Evolutionary conservation across 2,113 vertebrate species (phyloP), one percentile per base, ranked within the genome.

Genomic region (Dromas ardeola): DNA sequence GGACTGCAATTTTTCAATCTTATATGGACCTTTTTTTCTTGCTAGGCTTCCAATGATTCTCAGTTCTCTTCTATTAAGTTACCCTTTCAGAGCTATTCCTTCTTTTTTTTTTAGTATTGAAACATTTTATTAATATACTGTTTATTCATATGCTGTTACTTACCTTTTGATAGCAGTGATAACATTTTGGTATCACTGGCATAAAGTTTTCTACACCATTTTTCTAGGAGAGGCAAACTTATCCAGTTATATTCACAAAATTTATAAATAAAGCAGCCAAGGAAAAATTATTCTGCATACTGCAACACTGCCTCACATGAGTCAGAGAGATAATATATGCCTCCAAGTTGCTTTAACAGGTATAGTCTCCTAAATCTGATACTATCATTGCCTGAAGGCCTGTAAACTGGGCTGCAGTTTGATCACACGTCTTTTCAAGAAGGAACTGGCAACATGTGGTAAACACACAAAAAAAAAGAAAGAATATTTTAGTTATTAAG

Each of bases 281-380:
- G 50, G 26, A 40, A 81, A 91, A 93, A n/a, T 34, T 92, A 88
- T 82, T 94, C 79, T 65, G 53, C 47, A 30, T 19, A n/a, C 13
- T 79, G 85, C 70, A 94, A 42, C 50, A 47, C 34, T 85, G 73
- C 11, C 61, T 87, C 32, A 30, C 15, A 91, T 90, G 81, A 91
- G 56, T 96, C 91, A 97, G n/a, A 86, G 29, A 77, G 70, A 59
- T 85, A 96, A 96, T 90, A 81, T 17, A 84, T 85, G 70, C 73
- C 84, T 91, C 62, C 73, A 91, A 93, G 63, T 91, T 77, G 84
- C 74, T 82, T 93, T 85, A 93, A 89, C 73, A 91, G 84, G 86
- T 78, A 96, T 22, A 81, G 78, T 67, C 90, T 96, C 58, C 81
- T 72, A 91, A 90, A 87, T 59, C 81, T 80, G 95, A 96, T 94